These are phyloP conservation scores for Pseudochaenichthys georgianus DNA, from an alignment of 2,797 vertebrate species.

Conservation along the genomic window DNA sequence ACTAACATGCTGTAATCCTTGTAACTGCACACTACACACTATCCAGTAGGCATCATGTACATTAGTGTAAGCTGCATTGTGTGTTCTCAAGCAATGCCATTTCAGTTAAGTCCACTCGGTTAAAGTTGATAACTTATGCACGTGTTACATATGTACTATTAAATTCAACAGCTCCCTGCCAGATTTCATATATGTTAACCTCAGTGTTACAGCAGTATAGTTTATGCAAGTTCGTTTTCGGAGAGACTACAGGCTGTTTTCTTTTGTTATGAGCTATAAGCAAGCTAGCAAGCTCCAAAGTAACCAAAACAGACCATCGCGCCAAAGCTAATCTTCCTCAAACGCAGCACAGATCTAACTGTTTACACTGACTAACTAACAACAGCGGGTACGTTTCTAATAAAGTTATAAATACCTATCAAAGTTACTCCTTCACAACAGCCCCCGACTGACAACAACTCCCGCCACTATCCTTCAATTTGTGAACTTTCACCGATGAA, in stretches of 20 bases:
- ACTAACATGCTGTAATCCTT: not conserved
- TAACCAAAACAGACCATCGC: constrained; percentile 35
- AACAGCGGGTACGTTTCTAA: not conserved
- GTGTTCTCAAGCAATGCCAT: not conserved
- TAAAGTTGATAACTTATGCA: not conserved
- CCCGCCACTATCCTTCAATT: constrained; percentile 82
- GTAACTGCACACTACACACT: not conserved
- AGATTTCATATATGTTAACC: no score
- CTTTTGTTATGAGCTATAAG: constrained; percentile 8
- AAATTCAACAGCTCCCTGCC: not conserved
- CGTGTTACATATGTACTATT: no score
- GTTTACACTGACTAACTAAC: not conserved
- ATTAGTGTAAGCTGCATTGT: no score
- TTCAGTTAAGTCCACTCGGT: not conserved
- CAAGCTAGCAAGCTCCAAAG: constrained; percentile 45
- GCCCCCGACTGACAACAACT: constrained; percentile 54
- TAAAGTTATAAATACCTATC: not conserved
- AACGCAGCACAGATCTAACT: not conserved
- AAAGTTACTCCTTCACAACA: not conserved
- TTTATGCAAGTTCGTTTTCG: not conserved
- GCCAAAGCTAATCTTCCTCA: constrained; percentile 2
- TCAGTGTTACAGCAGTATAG: not conserved
- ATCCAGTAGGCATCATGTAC: not conserved
- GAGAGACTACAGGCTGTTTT: not conserved
- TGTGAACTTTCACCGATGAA: constrained; percentile 52